Percentiles rank a stretch among this genome's conserved stretches.
phyloP scores from a whole-genome alignment of 1,140 invertebrate species.

The Drosophila trapezifrons region DNA sequence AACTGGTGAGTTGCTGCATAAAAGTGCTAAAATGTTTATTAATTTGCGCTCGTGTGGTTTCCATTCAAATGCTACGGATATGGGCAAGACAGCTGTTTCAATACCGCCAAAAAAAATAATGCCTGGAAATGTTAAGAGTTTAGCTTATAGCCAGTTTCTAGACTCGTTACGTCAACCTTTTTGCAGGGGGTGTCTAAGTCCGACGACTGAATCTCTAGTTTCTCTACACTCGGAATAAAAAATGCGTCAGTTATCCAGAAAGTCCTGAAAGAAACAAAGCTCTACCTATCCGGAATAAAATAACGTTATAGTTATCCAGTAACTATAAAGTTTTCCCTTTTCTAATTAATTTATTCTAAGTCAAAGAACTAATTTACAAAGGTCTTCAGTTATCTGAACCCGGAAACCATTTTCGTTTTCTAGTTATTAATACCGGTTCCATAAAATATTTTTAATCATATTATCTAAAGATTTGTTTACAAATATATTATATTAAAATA shows the following conservation, averaged over 20 bases:
- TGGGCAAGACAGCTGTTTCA: constrained; percentile 60
- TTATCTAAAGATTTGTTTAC: too few species aligned
- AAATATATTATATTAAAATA: too few species aligned
- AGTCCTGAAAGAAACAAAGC: background rate
- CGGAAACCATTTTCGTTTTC: too few species aligned
- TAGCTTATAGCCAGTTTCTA: constrained; percentile 2
- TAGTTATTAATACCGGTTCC: too few species aligned
- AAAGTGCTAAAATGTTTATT: constrained; percentile 27
- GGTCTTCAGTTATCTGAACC: too few species aligned
- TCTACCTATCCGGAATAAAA: too few species aligned
- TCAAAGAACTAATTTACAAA: too few species aligned
- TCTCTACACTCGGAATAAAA: constrained; percentile 6
- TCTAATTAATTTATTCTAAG: too few species aligned
- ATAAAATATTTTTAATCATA: too few species aligned
- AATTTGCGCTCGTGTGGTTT: constrained; percentile 40
- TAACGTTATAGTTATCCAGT: too few species aligned
- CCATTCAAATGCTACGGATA: constrained; percentile 27
- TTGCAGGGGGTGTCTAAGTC: constrained; percentile 14
- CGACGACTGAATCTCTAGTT: constrained; percentile 27
- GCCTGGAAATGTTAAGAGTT: constrained; percentile 25
- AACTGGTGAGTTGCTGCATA: constrained; percentile 19
- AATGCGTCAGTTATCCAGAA: background rate
- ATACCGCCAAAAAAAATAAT: constrained; percentile 35
- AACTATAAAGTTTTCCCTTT: too few species aligned
- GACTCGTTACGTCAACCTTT: constrained; percentile 49